Base-by-base conservation (phyloP, 2,113 vertebrate genomes). In the Notechis scutatus region DNA sequence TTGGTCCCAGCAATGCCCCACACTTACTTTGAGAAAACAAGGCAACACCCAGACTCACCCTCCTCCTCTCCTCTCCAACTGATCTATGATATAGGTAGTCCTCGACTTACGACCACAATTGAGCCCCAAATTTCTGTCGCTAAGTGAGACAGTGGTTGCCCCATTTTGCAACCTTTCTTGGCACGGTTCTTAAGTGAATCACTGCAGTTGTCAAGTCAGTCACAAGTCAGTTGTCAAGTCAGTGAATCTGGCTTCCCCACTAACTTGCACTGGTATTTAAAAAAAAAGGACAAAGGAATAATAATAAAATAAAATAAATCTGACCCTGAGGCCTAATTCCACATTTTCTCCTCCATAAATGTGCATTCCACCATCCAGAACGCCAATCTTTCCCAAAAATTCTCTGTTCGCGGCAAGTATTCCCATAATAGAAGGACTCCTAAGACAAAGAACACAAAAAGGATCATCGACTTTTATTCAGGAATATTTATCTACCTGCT, bases 331-430 rank as follows among this genome's bases (percentile, higher is more conserved):
- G 39, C 98, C 97, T 23, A 98, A 97, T 92, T 98, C 98, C 94
- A 98, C 97, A 9, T 98, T 98, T 92, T 98, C 98, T 89, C 98
- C 98, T 39, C 98, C 98, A 1, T 97, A 98, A 92, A 98, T 95
- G 50, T 98, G 96, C 98, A 98, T 98, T 21, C 97, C 98, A 55
- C 97, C 94, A 23, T 98, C 98, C 34, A 98, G 93, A 50, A 97
- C 95, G 39, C 98, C 97, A 2, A 98, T 98, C 96, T 98, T 97
- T 94, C 95, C 97, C 95, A 98, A 97, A 96, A 98, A 98, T 89
- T 96, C 96, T 94, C 98, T 97, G 90, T 98, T 95, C 21, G 97
- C 98, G 90, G 97, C 97, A 91, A 98, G 93, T 96, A 98, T 98
- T 55, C 98, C 98, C 95, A 97, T 98, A 93, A 98, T 89, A 95